A percentile compares a stretch with the other conserved stretches of the same genome.
phyloP scores from a whole-genome alignment of 2,888 invertebrate species.

The Merodon equestris region DNA sequence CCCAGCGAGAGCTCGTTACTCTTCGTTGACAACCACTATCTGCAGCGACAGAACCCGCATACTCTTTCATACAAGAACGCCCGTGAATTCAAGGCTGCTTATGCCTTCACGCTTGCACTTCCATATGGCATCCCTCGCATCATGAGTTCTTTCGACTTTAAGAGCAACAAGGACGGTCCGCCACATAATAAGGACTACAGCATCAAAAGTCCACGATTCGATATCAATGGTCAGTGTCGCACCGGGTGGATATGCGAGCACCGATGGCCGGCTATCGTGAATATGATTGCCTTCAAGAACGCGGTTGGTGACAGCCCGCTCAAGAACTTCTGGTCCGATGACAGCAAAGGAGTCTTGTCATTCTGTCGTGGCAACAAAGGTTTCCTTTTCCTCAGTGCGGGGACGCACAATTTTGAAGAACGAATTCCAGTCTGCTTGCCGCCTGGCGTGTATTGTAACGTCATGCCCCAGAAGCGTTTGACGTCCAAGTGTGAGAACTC shows the following conservation, averaged over 20 bases:
- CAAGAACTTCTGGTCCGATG: constrained; percentile 86
- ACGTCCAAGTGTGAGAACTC: constrained; percentile 74
- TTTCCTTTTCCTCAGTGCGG: constrained; percentile 87
- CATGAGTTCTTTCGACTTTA: constrained; percentile 90
- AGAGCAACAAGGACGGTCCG: constrained; percentile 76
- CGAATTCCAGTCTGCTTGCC: constrained; percentile 83
- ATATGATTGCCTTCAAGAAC: constrained; percentile 88
- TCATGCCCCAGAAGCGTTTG: constrained; percentile 82
- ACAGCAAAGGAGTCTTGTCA: constrained; percentile 88
- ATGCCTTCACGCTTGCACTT: constrained; percentile 88
- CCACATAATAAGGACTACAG: constrained; percentile 36
- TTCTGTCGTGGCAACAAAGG: constrained; percentile 87
- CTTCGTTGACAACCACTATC: constrained; percentile 94
- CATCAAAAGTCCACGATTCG: constrained; percentile 82
- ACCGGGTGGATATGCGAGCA: constrained; percentile 91
- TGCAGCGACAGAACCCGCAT: constrained; percentile 82
- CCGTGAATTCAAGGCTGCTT: constrained; percentile 43
- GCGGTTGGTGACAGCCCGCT: constrained; percentile 81
- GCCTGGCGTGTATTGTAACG: constrained; percentile 89
- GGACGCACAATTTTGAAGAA: constrained; percentile 80
- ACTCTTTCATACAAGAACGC: constrained; percentile 29
- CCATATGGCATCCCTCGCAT: constrained; percentile 88
- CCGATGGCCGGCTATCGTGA: constrained; percentile 87
- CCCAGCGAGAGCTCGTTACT: constrained; percentile 82
- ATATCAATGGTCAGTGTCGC: constrained; percentile 82